phyloP scores from a whole-genome alignment of 2,888 invertebrate genomes.

The Machimus rusticus region DNA sequence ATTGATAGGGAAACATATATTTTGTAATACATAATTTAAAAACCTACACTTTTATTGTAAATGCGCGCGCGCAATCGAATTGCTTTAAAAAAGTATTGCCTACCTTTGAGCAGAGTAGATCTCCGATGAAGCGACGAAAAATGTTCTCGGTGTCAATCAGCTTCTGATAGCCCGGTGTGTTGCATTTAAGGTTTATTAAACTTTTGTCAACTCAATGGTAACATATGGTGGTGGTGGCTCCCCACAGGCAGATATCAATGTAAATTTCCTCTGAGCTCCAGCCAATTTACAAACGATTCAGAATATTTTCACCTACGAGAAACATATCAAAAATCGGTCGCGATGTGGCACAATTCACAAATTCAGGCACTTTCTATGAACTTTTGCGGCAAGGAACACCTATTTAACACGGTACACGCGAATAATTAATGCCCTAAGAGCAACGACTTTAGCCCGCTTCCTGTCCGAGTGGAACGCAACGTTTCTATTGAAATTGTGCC shows the following conservation, averaged over 20 bases:
- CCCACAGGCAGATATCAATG: background rate
- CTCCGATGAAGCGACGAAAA: background rate
- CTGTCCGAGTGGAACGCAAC: background rate
- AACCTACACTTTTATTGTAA: background rate
- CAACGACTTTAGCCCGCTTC: conserved; percentile 8
- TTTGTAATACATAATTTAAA: background rate
- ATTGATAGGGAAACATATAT: background rate
- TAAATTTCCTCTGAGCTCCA: background rate
- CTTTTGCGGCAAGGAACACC: background rate
- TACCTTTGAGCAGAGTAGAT: background rate
- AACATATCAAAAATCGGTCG: background rate
- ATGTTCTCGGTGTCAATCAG: background rate
- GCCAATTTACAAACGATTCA: background rate
- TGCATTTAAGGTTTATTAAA: background rate
- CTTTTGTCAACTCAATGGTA: background rate
- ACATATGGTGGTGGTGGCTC: background rate
- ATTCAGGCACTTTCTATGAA: background rate
- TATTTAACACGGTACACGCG: background rate
- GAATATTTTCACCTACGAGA: background rate
- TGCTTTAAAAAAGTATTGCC: background rate
- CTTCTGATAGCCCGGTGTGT: background rate
- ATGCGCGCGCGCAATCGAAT: background rate
- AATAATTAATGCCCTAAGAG: background rate
- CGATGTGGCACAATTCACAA: background rate
- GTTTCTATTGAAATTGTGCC: background rate